Evolutionary conservation across 2,888 invertebrate genomes (phyloP).

Genomic region (Nemotelus nigrinus): DNA sequence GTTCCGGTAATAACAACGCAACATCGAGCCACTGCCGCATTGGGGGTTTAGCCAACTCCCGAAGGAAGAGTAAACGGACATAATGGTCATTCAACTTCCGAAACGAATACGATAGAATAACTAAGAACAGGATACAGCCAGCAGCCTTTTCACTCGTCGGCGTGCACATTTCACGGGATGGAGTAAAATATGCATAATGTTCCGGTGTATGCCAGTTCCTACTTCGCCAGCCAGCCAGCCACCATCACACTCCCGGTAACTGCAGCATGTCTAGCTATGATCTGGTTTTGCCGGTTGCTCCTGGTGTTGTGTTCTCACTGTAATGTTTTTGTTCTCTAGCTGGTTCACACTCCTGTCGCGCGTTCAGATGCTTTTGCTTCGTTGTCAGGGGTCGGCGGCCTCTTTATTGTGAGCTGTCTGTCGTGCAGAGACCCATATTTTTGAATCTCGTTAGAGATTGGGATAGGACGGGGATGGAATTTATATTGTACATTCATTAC

Average conservation of each 20-base stretch:
- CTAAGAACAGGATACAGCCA: constrained; percentile 17
- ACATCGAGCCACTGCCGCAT: no score
- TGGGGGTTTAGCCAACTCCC: no score
- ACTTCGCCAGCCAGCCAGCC: background rate
- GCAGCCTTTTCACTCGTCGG: constrained; percentile 10
- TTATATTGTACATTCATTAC: constrained; percentile 49
- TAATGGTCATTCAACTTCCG: constrained; percentile 17
- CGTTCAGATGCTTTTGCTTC: constrained; percentile 21
- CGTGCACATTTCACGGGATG: constrained; percentile 26
- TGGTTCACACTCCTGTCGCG: constrained; percentile 26
- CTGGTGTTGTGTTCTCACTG: constrained; percentile 22
- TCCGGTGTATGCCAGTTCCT: constrained; percentile 5
- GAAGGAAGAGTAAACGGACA: background rate
- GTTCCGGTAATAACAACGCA: no score
- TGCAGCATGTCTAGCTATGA: constrained; percentile 49
- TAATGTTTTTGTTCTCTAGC: constrained; percentile 31
- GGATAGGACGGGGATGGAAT: constrained; percentile 50
- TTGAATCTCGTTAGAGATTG: constrained; percentile 47
- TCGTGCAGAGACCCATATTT: constrained; percentile 49
- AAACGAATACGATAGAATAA: background rate
- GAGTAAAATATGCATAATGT: constrained; percentile 33
- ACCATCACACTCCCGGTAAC: constrained; percentile 35
- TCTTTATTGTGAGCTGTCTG: constrained; percentile 40
- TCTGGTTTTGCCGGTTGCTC: constrained; percentile 44
- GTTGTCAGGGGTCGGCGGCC: constrained; percentile 36